These are phyloP conservation scores for Dromococcyx pavoninus DNA, from an alignment of 2,797 vertebrate genomes.

Conservation along the genomic window DNA sequence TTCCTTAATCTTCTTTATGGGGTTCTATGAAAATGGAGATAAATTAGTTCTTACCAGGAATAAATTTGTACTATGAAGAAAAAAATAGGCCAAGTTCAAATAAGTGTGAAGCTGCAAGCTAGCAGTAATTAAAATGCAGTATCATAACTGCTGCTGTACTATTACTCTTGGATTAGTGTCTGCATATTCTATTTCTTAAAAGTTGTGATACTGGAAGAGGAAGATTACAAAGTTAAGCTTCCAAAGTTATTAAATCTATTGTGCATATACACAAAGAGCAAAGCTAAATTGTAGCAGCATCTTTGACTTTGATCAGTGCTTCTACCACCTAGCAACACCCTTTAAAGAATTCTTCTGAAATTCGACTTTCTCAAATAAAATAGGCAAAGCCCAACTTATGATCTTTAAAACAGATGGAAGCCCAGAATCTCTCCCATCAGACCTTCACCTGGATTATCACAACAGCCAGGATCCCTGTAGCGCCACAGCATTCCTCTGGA, in stretches of 20 bases:
- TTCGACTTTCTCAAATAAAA: not conserved
- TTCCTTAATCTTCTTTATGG: not conserved
- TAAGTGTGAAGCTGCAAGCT: not conserved
- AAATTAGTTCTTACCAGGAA: not conserved
- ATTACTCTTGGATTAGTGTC: not conserved
- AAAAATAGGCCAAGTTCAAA: not conserved
- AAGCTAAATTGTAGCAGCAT: not conserved
- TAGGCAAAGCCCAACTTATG: not conserved
- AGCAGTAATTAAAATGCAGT: not conserved
- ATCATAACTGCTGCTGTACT: not conserved
- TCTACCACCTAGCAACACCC: not conserved
- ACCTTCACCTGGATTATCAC: not conserved
- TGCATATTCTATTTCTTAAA: not conserved
- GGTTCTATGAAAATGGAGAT: not conserved
- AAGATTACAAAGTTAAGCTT: not conserved
- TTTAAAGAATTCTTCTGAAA: not conserved
- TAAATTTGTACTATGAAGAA: not conserved
- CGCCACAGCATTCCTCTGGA: not conserved
- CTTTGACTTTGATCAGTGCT: not conserved
- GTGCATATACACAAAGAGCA: not conserved
- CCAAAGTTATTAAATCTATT: not conserved
- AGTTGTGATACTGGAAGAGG: not conserved
- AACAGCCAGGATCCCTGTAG: not conserved
- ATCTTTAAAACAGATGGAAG: not conserved
- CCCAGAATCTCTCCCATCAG: not conserved